Percentiles rank a stretch among this genome's conserved stretches.
These are phyloP conservation scores for Aethes cnicana DNA, from an alignment of 2,888 invertebrate genomes.

Conservation along the genomic window DNA sequence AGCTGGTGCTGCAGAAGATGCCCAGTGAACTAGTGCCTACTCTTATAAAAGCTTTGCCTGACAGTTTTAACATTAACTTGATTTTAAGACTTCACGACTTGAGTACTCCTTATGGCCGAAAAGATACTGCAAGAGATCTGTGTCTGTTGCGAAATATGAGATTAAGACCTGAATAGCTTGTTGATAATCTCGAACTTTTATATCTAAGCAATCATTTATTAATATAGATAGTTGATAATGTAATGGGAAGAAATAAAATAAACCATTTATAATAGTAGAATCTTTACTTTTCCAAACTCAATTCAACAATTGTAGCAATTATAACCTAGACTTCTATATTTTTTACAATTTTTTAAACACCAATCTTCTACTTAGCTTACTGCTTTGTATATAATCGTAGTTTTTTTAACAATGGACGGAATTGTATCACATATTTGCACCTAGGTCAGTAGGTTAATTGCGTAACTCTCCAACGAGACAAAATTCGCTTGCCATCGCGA, in stretches of 20 bases:
- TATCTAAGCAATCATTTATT: not conserved
- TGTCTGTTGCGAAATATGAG: slow-evolving; percentile 92
- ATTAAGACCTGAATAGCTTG: slow-evolving; percentile 78
- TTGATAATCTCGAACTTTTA: not conserved
- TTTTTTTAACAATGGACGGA: slow-evolving; percentile 23
- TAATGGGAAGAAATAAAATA: slow-evolving; percentile 27
- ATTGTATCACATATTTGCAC: slow-evolving; percentile 5
- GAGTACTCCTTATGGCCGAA: slow-evolving; percentile 87
- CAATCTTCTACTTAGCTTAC: slow-evolving; percentile 7
- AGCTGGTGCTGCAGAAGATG: slow-evolving; percentile 88
- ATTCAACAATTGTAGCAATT: slow-evolving; percentile 57
- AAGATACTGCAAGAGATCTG: slow-evolving; percentile 92
- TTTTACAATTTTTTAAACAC: slow-evolving; percentile 17
- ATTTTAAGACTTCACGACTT: slow-evolving; percentile 91
- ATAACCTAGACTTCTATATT: slow-evolving; percentile 41
- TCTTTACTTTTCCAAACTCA: slow-evolving; percentile 59
- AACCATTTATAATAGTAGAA: slow-evolving; percentile 33
- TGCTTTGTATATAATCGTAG: slow-evolving; percentile 13
- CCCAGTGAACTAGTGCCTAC: slow-evolving; percentile 89
- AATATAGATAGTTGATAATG: slow-evolving; percentile 13
- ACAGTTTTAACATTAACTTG: slow-evolving; percentile 88
- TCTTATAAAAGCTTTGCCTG: slow-evolving; percentile 90
- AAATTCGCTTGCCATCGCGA: no score
- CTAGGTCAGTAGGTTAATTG: no score
- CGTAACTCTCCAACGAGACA: no score